These are phyloP conservation scores for Nasonovia ribisnigri DNA, from an alignment of 2,888 invertebrate species.

Conservation along the genomic window DNA sequence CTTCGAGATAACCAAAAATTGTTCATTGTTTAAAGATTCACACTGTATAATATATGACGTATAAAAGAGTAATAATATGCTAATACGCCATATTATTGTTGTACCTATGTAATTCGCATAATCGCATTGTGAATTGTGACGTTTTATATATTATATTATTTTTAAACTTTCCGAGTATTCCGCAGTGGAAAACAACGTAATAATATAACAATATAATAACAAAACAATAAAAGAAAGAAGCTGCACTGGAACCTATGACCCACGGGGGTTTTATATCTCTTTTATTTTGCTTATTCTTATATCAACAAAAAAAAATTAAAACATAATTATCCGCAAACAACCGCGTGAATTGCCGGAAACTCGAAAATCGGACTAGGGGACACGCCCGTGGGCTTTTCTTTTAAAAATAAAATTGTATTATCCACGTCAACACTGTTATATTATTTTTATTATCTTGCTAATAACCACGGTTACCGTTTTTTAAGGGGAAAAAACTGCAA, in stretches of 20 bases:
- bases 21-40: neutral
- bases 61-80: neutral
- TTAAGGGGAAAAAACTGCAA: neutral
- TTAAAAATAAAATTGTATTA: neutral
- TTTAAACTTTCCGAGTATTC: neutral
- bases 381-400: neutral
- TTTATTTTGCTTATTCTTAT: neutral
- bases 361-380: neutral
- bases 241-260: neutral
- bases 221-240: neutral
- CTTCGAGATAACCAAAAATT: neutral
- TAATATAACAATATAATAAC: neutral
- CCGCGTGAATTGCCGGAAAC: conserved; percentile 32
- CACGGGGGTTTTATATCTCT: conserved; percentile 25
- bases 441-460: neutral
- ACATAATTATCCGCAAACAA: conserved; percentile 50
- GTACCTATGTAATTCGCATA: neutral
- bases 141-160: neutral
- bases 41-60: neutral
- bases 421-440: neutral
- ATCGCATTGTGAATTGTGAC: conserved; percentile 6
- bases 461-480: neutral
- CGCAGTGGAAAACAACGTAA: neutral
- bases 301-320: neutral
- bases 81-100: neutral